These are phyloP conservation scores for Montifringilla adamsi DNA, from an alignment of 2,113 vertebrate species.

Conservation along the genomic window DNA sequence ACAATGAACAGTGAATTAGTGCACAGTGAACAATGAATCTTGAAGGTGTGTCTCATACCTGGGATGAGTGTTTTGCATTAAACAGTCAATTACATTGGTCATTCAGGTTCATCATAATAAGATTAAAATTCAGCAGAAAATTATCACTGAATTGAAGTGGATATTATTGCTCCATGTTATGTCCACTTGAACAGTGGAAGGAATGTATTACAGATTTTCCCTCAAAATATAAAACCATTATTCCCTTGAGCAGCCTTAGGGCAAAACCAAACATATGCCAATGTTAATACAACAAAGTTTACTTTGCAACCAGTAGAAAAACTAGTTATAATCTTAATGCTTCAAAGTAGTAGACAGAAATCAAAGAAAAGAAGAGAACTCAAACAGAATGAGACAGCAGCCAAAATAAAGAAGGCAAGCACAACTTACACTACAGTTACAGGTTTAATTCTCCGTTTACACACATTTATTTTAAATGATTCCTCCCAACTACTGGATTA, in stretches of 20 bases:
- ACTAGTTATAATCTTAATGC: background rate
- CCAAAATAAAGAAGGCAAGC: background rate
- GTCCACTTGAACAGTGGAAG: background rate
- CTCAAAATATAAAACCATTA: background rate
- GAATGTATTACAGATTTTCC: background rate
- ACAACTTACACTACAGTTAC: background rate
- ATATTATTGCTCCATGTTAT: background rate
- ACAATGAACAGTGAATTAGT: background rate
- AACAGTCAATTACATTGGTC: background rate
- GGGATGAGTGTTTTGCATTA: background rate
- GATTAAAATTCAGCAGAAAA: background rate
- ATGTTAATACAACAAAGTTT: background rate
- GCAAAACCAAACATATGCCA: background rate
- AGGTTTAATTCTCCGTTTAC: background rate
- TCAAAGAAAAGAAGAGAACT: background rate
- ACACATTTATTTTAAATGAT: background rate
- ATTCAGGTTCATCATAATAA: background rate
- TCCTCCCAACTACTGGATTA: background rate
- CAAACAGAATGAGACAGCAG: background rate
- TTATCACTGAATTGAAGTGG: background rate
- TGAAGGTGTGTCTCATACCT: background rate
- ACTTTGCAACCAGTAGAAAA: background rate
- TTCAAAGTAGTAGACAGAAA: background rate
- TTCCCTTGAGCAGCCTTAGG: background rate
- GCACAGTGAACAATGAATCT: background rate